Conservation (phyloP, 2,888 invertebrate species). For the Pteria penguin region DNA sequence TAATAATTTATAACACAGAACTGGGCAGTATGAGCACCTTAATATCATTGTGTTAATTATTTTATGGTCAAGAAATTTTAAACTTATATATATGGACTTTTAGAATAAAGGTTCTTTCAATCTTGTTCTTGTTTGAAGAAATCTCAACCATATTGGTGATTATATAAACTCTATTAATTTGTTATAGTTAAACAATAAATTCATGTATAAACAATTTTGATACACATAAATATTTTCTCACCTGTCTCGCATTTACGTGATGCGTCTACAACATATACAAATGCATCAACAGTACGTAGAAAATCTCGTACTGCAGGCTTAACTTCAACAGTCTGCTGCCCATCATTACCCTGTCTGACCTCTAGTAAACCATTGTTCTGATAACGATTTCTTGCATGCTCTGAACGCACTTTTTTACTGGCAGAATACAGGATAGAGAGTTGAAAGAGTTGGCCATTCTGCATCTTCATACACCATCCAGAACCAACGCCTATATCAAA, state of each 20-base stretch:
- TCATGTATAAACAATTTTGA: neutral
- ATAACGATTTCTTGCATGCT: conserved; percentile 50
- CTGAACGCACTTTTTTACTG: conserved; percentile 62
- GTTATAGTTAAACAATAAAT: neutral
- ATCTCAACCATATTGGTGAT: too few species aligned
- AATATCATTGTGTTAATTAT: too few species aligned
- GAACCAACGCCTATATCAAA: conserved; percentile 74
- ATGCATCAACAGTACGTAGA: conserved; percentile 74
- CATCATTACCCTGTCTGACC: conserved; percentile 32
- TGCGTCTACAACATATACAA: conserved; percentile 77
- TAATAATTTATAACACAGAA: too few species aligned
- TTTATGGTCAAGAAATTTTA: too few species aligned
- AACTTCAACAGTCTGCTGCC: conserved; percentile 60
- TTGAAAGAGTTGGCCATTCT: conserved; percentile 58
- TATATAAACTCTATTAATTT: too few species aligned
- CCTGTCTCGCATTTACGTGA: conserved; percentile 25
- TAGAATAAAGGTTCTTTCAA: too few species aligned
- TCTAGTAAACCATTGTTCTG: conserved; percentile 62
- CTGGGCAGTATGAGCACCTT: too few species aligned
- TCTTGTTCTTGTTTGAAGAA: too few species aligned
- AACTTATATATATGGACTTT: too few species aligned
- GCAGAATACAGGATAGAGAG: conserved; percentile 71
- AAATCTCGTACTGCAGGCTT: conserved; percentile 72
- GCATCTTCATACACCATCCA: conserved; percentile 66
- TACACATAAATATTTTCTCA: neutral